phyloP scores from a whole-genome alignment of 2,113 vertebrate genomes.

The Trematomus loennbergii region DNA sequence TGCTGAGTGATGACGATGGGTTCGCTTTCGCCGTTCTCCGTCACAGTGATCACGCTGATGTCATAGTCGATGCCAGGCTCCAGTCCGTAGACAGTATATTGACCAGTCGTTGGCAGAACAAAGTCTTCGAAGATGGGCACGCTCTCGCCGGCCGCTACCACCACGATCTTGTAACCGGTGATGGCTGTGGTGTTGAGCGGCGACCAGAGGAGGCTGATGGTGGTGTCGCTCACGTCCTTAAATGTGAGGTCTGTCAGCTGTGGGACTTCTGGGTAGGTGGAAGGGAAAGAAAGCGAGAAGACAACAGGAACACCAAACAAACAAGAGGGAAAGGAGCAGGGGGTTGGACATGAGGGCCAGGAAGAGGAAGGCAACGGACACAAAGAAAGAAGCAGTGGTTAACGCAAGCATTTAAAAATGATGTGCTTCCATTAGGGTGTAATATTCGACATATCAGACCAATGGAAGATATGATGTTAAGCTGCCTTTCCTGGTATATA shows the following conservation, averaged over 20 bases:
- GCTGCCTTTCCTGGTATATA: conserved; percentile 43
- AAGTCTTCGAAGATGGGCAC: conserved; percentile 96
- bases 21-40: conserved; percentile 94
- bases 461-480: conserved; percentile 53
- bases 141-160: conserved; percentile 94
- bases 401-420: not conserved
- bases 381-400: conserved; percentile 50
- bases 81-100: conserved; percentile 95
- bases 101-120: conserved; percentile 90
- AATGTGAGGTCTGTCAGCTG: conserved; percentile 95
- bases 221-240: conserved; percentile 94
- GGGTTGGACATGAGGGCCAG: conserved; percentile 3
- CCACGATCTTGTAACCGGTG: conserved; percentile 96
- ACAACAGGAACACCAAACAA: conserved; percentile 21
- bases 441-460: conserved; percentile 50
- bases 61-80: conserved; percentile 98
- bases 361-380: conserved; percentile 27
- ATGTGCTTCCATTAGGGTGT: conserved; percentile 46
- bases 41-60: conserved; percentile 95
- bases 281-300: not conserved
- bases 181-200: conserved; percentile 93
- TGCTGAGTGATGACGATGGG: conserved; percentile 94
- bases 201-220: conserved; percentile 95
- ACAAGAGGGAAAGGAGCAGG: not conserved
- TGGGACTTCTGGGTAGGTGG: conserved; percentile 88